Evolutionary conservation across 2,113 vertebrate species (phyloP), one percentile per base, ranked within the genome.

Genomic region (Caracal caracal): DNA sequence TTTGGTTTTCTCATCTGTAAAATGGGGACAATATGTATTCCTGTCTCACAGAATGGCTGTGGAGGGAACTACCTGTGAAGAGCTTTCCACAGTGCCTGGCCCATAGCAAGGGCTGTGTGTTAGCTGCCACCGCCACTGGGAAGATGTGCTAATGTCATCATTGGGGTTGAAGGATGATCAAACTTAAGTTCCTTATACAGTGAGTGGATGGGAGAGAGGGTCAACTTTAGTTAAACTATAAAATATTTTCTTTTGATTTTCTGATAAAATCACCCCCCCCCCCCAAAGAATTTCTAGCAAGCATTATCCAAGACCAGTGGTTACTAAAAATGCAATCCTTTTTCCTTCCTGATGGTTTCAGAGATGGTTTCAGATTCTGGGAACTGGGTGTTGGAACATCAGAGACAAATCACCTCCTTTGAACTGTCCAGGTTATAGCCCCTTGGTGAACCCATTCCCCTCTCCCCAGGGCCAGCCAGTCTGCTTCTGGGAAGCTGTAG

Each of bases 401-500:
- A 71, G 71, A 95, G 70, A 94, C n/a, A 79, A 97, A 96, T 93
- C 87, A 92, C 68, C 66, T 95, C 66, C 63, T 93, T 40, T 79
- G 91, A 90, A 26, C 47, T 49, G 11, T 80, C 24, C 79, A 93
- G 78, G 78, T 94, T 93, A n/a, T 6, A 63, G 73, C 73, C 79
- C 49, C 12, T 71, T 59, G 63, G 40, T 91, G 95, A 96, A 59
- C 71, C 85, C 70, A n/a, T 59, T 68, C 5, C 28, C 37, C n/a
- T 53, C 20, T 30, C 35, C 75, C 53, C n/a, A 59, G 75, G 65
- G 49, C 13, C 59, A 56, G 92, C 66, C 68, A 80, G 79, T 28
- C 51, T 59, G 84, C 56, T 97, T 95, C 95, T 97, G 96, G 93
- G 96, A 97, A 97, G 78, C 78, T 76, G 10, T 12, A 56, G 90